These are phyloP conservation scores for Pteromalus puparum DNA, from an alignment of 1,140 invertebrate genomes.

Conservation along the genomic window DNA sequence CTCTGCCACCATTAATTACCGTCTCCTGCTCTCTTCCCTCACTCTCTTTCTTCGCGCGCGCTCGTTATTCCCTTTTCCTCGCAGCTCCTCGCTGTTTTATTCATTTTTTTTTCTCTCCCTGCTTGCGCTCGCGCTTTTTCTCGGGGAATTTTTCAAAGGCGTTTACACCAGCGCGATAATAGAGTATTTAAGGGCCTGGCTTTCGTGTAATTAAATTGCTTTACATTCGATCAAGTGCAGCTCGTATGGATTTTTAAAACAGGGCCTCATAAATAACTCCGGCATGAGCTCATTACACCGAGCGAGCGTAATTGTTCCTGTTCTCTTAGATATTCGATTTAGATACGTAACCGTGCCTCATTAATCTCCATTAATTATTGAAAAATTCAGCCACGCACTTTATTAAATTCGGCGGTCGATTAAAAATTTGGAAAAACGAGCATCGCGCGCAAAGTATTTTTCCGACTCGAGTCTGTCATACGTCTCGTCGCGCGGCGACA, in stretches of 20 bases:
- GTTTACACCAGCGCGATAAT: slow-evolving; percentile 20
- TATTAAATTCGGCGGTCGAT: slow-evolving; percentile 17
- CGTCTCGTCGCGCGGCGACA: not conserved
- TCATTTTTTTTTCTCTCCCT: not conserved
- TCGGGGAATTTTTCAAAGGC: slow-evolving; percentile 26
- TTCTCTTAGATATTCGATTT: slow-evolving; percentile 47
- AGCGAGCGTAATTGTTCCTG: slow-evolving; percentile 44
- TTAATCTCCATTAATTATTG: slow-evolving; percentile 53
- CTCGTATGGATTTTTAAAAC: not conserved
- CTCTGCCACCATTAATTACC: slow-evolving; percentile 66
- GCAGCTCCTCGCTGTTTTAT: slow-evolving; percentile 12
- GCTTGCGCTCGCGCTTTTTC: slow-evolving; percentile 11
- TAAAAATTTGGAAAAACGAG: not conserved
- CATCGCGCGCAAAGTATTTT: not conserved
- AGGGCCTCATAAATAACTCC: slow-evolving; percentile 46
- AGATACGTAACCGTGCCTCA: slow-evolving; percentile 46
- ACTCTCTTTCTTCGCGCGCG: slow-evolving; percentile 23
- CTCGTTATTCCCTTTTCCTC: slow-evolving; percentile 53
- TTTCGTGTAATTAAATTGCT: slow-evolving; percentile 52
- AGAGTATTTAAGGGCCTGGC: slow-evolving; percentile 51
- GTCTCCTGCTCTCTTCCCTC: slow-evolving; percentile 36
- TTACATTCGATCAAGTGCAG: slow-evolving; percentile 45
- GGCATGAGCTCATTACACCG: not conserved
- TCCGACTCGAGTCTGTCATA: not conserved
- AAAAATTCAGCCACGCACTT: not conserved